Evolutionary conservation across 2,113 vertebrate genomes (phyloP).

Genomic region (Forbesichthys agassizii): DNA sequence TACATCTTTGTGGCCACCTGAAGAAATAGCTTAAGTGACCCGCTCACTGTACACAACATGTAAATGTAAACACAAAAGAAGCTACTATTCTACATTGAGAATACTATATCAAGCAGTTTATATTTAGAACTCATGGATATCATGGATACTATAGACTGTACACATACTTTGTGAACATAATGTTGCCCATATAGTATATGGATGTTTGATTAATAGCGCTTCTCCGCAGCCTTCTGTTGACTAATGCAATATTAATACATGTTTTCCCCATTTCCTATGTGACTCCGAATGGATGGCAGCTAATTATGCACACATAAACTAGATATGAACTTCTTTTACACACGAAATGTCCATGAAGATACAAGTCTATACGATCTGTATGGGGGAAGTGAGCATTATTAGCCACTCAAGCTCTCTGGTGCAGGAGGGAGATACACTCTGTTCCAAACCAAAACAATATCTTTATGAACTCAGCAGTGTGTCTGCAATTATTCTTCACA

Average conservation of each 20-base stretch:
- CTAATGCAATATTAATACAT: conserved; percentile 72
- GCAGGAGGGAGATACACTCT: too few relatives aligned
- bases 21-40: neutral
- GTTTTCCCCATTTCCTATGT: conserved; percentile 57
- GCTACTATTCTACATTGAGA: neutral
- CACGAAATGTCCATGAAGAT: conserved; percentile 58
- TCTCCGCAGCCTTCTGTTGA: conserved; percentile 48
- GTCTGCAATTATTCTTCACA: conserved; percentile 40
- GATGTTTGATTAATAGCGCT: conserved; percentile 66
- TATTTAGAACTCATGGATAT: conserved; percentile 5
- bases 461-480: too few relatives aligned
- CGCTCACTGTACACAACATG: neutral
- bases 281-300: conserved; percentile 44
- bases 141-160: conserved; percentile 4
- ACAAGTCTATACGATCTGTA: neutral
- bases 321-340: conserved; percentile 49
- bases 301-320: conserved; percentile 59
- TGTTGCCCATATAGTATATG: conserved; percentile 43
- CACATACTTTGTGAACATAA: too few relatives aligned
- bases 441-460: too few relatives aligned
- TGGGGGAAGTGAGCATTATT: neutral
- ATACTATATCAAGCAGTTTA: neutral
- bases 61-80: neutral
- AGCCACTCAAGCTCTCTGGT: too few relatives aligned
- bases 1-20: too few relatives aligned